Evolutionary conservation across 2,797 vertebrate genomes (phyloP).

Genomic region (Peromyscus nudipes): DNA sequence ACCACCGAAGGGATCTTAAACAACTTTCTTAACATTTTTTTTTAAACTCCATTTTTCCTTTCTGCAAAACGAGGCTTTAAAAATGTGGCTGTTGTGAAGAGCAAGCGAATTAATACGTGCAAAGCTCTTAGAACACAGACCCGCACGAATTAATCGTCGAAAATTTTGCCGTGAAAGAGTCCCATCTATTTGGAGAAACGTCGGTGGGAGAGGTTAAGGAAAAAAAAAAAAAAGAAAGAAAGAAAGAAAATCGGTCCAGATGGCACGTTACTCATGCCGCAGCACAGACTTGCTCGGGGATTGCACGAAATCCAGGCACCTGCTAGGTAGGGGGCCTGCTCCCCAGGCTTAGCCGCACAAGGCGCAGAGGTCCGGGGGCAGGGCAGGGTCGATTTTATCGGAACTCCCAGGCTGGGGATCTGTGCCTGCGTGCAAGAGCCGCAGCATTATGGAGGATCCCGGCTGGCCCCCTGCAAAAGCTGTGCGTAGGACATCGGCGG

Average conservation of each 20-base stretch:
- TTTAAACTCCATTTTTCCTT: constrained; percentile 43
- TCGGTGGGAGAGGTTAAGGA: not conserved
- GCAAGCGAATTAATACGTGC: not conserved
- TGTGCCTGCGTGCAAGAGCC: not conserved
- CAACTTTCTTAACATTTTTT: not conserved
- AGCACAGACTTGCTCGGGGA: not conserved
- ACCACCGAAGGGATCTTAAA: not conserved
- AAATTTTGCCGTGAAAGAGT: not conserved
- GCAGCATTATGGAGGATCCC: not conserved
- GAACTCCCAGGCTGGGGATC: not conserved
- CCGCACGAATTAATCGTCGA: not conserved
- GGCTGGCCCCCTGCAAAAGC: not conserved
- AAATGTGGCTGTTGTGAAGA: not conserved
- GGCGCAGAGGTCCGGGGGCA: not conserved
- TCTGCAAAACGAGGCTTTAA: constrained; percentile 27
- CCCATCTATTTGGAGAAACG: not conserved
- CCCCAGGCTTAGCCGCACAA: not conserved
- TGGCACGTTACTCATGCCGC: not conserved
- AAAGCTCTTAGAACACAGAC: not conserved
- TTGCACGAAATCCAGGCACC: not conserved
- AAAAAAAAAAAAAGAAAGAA: no score
- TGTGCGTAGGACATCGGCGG: not conserved
- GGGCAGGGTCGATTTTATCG: no score
- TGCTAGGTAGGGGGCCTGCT: not conserved
- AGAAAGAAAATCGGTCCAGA: not conserved